A percentile compares a stretch with the other conserved stretches of the same genome.
Conservation (phyloP, 2,888 invertebrate genomes). For the Ichneumoninae sp. region DNA sequence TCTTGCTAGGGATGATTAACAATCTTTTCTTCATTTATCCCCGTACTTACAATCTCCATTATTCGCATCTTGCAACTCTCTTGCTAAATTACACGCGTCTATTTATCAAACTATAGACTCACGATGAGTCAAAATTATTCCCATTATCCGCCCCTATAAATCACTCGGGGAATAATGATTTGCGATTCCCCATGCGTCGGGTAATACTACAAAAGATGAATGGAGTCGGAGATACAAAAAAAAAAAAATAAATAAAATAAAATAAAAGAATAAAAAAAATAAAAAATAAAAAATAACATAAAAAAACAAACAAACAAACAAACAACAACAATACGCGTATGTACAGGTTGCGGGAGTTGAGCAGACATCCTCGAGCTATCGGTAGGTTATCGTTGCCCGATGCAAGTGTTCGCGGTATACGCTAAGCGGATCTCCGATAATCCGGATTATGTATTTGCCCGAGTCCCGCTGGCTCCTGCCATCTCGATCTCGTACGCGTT, state of each 20-base stretch:
- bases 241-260: neutral
- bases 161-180: conserved; percentile 57
- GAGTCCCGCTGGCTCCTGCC: conserved; percentile 76
- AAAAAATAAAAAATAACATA: neutral
- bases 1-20: conserved; percentile 8
- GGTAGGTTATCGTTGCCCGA: conserved; percentile 77
- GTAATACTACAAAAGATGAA: conserved; percentile 14
- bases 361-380: conserved; percentile 23
- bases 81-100: conserved; percentile 5
- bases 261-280: neutral
- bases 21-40: neutral
- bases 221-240: neutral
- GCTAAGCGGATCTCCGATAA: conserved; percentile 84
- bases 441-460: conserved; percentile 84
- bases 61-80: conserved; percentile 31
- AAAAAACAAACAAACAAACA: neutral
- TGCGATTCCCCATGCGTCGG: conserved; percentile 32
- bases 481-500: conserved; percentile 79
- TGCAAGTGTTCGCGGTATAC: conserved; percentile 82
- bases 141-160: conserved; percentile 48
- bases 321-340: neutral
- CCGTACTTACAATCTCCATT: conserved; percentile 1
- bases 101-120: conserved; percentile 29
- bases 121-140: conserved; percentile 56
- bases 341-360: conserved; percentile 13